Conservation (phyloP, 2,888 invertebrate species). For the Salticus scenicus region DNA sequence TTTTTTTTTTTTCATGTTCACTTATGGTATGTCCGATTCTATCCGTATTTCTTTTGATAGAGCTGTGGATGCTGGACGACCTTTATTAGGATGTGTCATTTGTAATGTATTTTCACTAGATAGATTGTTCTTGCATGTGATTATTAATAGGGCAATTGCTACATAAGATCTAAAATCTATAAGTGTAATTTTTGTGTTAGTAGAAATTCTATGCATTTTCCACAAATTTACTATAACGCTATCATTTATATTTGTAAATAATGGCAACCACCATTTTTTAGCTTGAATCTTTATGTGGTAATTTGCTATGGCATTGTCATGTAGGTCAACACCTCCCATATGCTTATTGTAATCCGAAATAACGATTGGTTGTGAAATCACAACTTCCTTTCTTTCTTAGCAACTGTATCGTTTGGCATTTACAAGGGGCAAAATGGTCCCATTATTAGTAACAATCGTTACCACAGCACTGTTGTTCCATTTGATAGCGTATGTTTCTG, state of each 20-base stretch:
- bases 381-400: not conserved
- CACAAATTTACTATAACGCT: not conserved
- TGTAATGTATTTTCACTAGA: no score
- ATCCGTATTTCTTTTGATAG: not conserved
- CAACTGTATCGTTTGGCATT: not conserved
- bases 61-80: not conserved
- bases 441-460: not conserved
- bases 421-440: not conserved
- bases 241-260: not conserved
- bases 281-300: not conserved
- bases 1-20: not conserved
- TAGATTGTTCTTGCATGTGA: not conserved
- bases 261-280: not conserved
- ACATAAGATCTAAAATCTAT: not conserved
- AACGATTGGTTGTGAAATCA: not conserved
- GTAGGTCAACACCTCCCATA: not conserved
- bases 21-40: not conserved
- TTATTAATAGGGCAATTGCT: not conserved
- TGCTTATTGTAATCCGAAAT: not conserved
- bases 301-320: not conserved
- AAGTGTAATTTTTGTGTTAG: not conserved
- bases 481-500: not conserved
- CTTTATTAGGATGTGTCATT: not conserved
- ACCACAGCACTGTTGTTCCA: no score
- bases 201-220: not conserved